Percentiles rank a stretch among this genome's conserved stretches.
phyloP scores from a whole-genome alignment of 2,888 invertebrate genomes.

The Agrotis exclamationis region DNA sequence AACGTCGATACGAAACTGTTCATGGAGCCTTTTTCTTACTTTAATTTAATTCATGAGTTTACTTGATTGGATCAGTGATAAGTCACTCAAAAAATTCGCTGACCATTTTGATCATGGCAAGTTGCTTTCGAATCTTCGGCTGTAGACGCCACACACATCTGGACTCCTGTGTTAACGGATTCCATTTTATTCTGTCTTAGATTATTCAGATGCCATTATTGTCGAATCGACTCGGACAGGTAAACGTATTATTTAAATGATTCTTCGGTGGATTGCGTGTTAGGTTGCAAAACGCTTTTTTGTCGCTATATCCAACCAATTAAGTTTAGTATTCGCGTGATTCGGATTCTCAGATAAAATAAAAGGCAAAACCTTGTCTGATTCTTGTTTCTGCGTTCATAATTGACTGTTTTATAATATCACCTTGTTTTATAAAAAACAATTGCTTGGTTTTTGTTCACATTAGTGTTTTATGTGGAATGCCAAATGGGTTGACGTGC shows the following conservation, averaged over 20 bases:
- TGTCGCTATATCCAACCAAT: conserved; percentile 84
- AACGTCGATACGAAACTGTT: conserved; percentile 47
- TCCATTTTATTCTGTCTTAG: conserved; percentile 70
- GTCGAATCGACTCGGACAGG: conserved; percentile 79
- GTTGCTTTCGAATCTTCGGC: conserved; percentile 61
- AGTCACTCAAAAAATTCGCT: conserved; percentile 41
- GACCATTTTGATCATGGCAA: conserved; percentile 30
- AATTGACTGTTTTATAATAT: conserved; percentile 60
- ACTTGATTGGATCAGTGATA: conserved; percentile 46
- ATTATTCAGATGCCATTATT: conserved; percentile 82
- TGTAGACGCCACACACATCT: conserved; percentile 62
- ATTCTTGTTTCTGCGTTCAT: conserved; percentile 62
- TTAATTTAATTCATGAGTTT: conserved; percentile 43
- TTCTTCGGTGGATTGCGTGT: conserved; percentile 81
- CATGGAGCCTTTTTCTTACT: conserved; percentile 48
- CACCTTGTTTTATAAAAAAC: conserved; percentile 51
- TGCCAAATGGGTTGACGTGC: conserved; percentile 24
- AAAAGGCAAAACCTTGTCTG: conserved; percentile 62
- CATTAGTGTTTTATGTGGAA: conserved; percentile 32
- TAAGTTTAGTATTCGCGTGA: conserved; percentile 85
- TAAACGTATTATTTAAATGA: conserved; percentile 87
- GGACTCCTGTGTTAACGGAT: conserved; percentile 64
- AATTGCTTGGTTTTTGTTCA: conserved; percentile 45
- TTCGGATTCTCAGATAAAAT: conserved; percentile 78
- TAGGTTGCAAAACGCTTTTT: conserved; percentile 85